A percentile compares a stretch with the other conserved stretches of the same genome.
Evolutionary conservation across 1,140 invertebrate species (phyloP).

Genomic region (Brachionus rubens): DNA sequence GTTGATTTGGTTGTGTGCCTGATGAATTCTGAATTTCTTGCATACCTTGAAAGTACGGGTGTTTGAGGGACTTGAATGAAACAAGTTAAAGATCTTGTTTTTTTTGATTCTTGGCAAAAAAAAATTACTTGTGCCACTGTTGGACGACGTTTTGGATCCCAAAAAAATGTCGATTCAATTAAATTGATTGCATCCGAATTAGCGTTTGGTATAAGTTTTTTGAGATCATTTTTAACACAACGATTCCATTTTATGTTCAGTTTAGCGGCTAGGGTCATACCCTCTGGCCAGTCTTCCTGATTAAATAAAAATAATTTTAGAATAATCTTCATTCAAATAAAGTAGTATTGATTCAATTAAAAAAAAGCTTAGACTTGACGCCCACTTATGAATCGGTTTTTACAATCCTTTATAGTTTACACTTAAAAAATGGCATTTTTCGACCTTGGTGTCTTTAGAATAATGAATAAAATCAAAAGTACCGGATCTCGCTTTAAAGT

Average conservation of each 20-base stretch:
- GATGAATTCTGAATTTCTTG: background rate
- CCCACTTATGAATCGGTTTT: no score
- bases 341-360: no score
- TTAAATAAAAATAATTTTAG: conserved; percentile 47
- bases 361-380: no score
- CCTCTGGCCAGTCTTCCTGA: conserved; percentile 89
- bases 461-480: no score
- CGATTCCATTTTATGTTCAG: conserved; percentile 87
- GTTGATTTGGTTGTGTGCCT: background rate
- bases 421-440: no score
- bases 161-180: conserved; percentile 79
- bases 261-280: conserved; percentile 80
- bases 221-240: conserved; percentile 73
- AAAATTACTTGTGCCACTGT: conserved; percentile 70
- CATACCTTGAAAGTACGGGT: background rate
- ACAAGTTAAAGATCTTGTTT: background rate
- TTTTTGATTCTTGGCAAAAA: background rate
- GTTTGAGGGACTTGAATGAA: background rate
- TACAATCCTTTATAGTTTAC: no score
- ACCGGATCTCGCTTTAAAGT: no score
- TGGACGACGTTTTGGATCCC: conserved; percentile 87
- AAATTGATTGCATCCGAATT: conserved; percentile 77
- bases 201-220: conserved; percentile 77
- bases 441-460: no score
- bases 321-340: no score